Base-by-base conservation (phyloP, 2,113 vertebrate genomes). In the Pholis gunnellus region DNA sequence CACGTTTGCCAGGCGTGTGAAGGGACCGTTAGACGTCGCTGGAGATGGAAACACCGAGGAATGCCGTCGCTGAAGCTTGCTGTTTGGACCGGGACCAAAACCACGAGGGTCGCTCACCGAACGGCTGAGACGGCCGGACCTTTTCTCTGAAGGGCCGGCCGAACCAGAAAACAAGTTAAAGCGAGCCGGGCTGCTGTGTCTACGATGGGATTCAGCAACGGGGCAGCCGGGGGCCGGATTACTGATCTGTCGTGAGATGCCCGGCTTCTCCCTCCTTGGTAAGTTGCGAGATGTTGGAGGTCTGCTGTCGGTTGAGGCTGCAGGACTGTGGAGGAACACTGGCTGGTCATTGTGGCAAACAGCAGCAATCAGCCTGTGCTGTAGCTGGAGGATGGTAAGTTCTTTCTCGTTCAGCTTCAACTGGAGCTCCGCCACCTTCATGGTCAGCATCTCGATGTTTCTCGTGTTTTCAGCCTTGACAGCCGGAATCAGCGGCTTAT, bases 401-500 rank as follows among this genome's bases (percentile, higher is more conserved):
- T 77, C 46, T 46, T 34, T 65, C 48, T 72, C 14, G 0, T 0
- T 0, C 20, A 64, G 48, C 46, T 79, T 11, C 1, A 9, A 9
- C 15, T 27, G 9, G 67, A 76, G 81, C 5, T 68, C 27, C 6
- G 5, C 44, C n/a, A 83, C 3, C 15, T 75, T 3, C 36, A 0
- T 14, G 1, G 0, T 54, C 20, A 66, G 64, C 6, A 11, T 6
- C 36, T 74, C 22, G 10, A 0, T 0, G 0, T 48, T 63, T 9
- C 0, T 3, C 0, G 1, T 1, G 9, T 18, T 50, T 0, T 74
- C 10, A 3, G 14, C 6, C 29, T 0, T 7, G 18, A 4, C 34
- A 2, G 13, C 11, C n/a, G 0, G 9, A 5, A 4, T 34, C 1
- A 74, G 2, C 3, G 1, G 0, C 0, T 5, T 0, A 2, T 1